Conservation (phyloP, 2,888 invertebrate genomes). For the Netelia fuscicornis region DNA sequence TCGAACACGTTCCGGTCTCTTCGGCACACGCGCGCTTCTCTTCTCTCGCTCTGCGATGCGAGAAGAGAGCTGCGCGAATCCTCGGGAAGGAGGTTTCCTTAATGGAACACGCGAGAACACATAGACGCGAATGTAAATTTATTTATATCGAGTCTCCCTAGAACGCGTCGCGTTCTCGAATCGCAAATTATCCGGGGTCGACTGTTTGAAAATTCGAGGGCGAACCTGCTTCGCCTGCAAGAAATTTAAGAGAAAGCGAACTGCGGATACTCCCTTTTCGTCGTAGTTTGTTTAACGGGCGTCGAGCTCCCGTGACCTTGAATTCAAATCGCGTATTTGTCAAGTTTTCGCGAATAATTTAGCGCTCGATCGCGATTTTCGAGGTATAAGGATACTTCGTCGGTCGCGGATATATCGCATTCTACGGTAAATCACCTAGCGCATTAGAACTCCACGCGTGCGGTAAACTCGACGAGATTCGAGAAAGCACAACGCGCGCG, state of each 20-base stretch:
- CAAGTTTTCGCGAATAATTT: slow-evolving; percentile 43
- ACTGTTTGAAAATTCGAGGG: slow-evolving; percentile 51
- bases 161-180: slow-evolving; percentile 9
- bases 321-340: slow-evolving; percentile 61
- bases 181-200: not conserved
- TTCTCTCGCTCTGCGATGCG: not conserved
- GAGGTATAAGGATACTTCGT: slow-evolving; percentile 3
- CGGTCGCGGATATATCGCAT: slow-evolving; percentile 13
- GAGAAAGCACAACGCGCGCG: no score
- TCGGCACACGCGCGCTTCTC: slow-evolving; percentile 10
- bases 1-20: slow-evolving; percentile 51
- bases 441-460: no score
- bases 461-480: no score
- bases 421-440: not conserved
- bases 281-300: slow-evolving; percentile 15
- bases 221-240: slow-evolving; percentile 25
- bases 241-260: slow-evolving; percentile 39
- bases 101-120: not conserved
- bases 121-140: not conserved
- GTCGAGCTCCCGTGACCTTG: slow-evolving; percentile 30
- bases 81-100: not conserved
- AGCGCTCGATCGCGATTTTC: slow-evolving; percentile 20
- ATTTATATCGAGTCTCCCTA: not conserved
- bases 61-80: not conserved
- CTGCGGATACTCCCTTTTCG: not conserved